Percentiles rank a stretch among this genome's conserved stretches.
phyloP scores from a whole-genome alignment of 2,113 vertebrate species.

The Larimichthys crocea region DNA sequence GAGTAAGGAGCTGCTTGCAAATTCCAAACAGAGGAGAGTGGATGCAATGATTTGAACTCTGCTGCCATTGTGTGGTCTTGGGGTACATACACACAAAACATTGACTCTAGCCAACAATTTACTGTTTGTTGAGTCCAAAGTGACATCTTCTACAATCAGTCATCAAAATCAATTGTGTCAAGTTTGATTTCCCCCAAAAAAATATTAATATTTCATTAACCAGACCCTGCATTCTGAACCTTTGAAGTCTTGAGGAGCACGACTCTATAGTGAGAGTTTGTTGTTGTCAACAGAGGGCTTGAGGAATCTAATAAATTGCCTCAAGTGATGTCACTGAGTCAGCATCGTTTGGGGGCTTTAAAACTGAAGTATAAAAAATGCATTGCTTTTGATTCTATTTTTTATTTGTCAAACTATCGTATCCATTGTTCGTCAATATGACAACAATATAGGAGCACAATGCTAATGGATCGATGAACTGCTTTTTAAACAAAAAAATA shows the following conservation, averaged over 20 bases:
- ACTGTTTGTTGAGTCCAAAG: neutral
- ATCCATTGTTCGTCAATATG: no score
- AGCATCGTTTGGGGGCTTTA: no score
- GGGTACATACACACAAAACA: neutral
- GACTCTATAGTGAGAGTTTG: no score
- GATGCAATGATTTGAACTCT: constrained; percentile 2
- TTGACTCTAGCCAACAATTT: neutral
- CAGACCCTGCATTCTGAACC: neutral
- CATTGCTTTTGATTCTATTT: no score
- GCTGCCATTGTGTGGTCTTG: constrained; percentile 47
- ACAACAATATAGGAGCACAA: no score
- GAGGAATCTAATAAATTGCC: neutral
- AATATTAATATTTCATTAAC: neutral
- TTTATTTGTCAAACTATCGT: no score
- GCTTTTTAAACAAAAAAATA: no score
- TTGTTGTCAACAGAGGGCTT: no score
- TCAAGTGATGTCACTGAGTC: no score
- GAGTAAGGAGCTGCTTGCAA: neutral
- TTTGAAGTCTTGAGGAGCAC: neutral
- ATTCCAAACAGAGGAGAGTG: neutral
- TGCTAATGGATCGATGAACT: no score
- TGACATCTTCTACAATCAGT: neutral
- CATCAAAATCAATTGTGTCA: no score
- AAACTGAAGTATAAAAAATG: no score
- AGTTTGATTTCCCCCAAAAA: neutral